Evolutionary conservation across 2,888 invertebrate species (phyloP), one percentile per base, ranked within the genome.

Genomic region (Synanthedon tipuliformis): DNA sequence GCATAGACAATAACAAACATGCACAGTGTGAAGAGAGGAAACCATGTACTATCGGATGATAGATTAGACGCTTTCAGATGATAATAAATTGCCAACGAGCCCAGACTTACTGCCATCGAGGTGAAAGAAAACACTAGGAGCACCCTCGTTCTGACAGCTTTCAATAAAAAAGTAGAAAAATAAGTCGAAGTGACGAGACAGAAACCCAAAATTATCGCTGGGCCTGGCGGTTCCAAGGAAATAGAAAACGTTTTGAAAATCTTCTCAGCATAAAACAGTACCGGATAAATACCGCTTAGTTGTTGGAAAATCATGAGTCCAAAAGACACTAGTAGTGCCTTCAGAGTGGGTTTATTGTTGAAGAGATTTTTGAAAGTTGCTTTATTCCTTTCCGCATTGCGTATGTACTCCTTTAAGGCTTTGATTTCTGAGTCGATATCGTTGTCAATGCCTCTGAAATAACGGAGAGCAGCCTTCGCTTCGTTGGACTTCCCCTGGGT

Each of bases 251-350:
- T 81, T 45, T 78, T 68, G 59, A 92, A 90, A 49, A 92, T 90
- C 12, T 72, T 78, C 50, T 85, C 85, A 0, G 90, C 82, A 62
- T 89, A 91, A 59, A 91, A 90, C 12, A 91, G 82, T 3, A 91
- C 77, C 0, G 90, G 88, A 52, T 89, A 90, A 55, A 91, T 88
- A 0, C 92, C 92, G 50, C 89, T 89, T 59, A 90, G 70, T 61
- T 91, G 91, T 63, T 92, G 91, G 57, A 91, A 89, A 40, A 92
- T 82, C 90, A 93, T 92, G 3, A 94, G 80, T 5, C 89, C 89
- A 53, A 89, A 83, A 34, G 88, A 83, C 45, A 89, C 88, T 1
- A 88, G 55, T 1, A 89, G 68, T 13, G 87, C 84, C 67, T 87
- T 85, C 7, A 84, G 59, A 0, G 82, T 85, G 1, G 85, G 75